These are phyloP conservation scores for Sycophila sp. DNA, from an alignment of 1,140 invertebrate species.

Conservation along the genomic window DNA sequence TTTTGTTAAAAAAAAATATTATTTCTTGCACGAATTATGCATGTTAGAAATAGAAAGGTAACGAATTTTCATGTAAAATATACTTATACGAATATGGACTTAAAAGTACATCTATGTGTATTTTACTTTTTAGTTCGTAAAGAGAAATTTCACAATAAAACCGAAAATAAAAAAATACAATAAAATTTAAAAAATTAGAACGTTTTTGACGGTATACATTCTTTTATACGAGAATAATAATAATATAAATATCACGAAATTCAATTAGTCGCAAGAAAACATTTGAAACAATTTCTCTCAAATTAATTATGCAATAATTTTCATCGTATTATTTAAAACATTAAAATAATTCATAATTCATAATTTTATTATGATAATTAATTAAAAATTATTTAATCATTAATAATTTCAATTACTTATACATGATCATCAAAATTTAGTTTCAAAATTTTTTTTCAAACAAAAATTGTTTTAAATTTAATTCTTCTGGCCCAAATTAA, in stretches of 20 bases:
- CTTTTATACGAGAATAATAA: not conserved
- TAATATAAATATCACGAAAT: too few species aligned
- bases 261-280: not conserved
- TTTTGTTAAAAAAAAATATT: not conserved
- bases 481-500: too few species aligned
- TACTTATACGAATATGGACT: not conserved
- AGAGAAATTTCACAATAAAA: not conserved
- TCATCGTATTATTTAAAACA: not conserved
- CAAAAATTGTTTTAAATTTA: not conserved
- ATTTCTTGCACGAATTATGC: too few species aligned
- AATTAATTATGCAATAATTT: too few species aligned
- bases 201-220: too few species aligned
- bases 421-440: not conserved
- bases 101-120: not conserved
- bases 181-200: not conserved
- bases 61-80: too few species aligned
- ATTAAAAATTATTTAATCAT: not conserved
- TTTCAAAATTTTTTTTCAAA: not conserved
- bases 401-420: not conserved
- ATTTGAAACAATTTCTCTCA: too few species aligned
- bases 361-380: not conserved
- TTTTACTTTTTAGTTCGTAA: not conserved
- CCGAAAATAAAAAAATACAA: not conserved
- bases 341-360: not conserved
- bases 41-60: too few species aligned